Evolutionary conservation across 2,888 invertebrate species (phyloP), one percentile per base, ranked within the genome.

Genomic region (Cetonia aurata): DNA sequence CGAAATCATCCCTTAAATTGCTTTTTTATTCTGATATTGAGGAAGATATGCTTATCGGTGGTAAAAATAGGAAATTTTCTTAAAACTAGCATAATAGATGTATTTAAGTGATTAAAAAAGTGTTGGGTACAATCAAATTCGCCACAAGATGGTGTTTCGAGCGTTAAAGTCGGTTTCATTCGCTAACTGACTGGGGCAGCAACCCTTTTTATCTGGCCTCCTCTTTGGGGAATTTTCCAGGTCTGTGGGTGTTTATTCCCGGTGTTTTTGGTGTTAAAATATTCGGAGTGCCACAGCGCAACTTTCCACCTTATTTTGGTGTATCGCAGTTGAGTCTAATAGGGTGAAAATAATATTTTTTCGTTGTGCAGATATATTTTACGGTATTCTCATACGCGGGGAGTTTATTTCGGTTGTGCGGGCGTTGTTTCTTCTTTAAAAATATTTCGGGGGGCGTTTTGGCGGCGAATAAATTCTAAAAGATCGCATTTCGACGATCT

Each of bases 391-490:
- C 4, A 19, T 4, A 10, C 17, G 17, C 15, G 37, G 37, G 37
- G 50, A 15, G 37, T 17, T n/a, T 33, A 65, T 3, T 12, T 17
- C 12, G 33, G 12, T 37, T 9, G 12, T 37, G 15, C 33, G 9
- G 15, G 12, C 10, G 17, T 4, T 4, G 31, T 65, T 65, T 65
- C 15, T 50, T 9, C 12, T 12, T 50, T 65, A 25, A 37, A 65
- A 50, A 50, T 50, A 10, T 19, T n/a, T 12, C 33, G 15, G 37
- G 17, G 37, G 50, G 15, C 50, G 33, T 50, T 37, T 17, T n/a
- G 50, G 12, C 8, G 6, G 37, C 1, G 17, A 50, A 50, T 15
- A 65, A 65, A 65, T 65, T 65, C 15, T 65, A 65, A 65, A 65
- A 65, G 17, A 33, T 50, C 50, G 50, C 50, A 33, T 65, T 52